Base-by-base conservation (phyloP, 2,888 invertebrate species). In the Melipona beecheii region DNA sequence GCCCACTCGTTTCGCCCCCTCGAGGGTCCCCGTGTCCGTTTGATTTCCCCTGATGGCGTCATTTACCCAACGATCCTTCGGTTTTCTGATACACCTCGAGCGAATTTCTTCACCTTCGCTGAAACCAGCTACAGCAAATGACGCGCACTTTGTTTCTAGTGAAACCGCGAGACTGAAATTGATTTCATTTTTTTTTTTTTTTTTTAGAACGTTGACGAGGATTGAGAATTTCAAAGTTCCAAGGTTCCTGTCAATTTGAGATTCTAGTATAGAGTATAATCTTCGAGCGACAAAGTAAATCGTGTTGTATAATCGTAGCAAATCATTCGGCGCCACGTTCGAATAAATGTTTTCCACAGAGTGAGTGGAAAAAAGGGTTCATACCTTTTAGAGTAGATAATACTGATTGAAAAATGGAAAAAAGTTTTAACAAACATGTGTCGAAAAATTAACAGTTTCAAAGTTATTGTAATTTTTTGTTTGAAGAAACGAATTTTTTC, bases 331-430 rank as follows among this genome's bases (percentile, higher is more conserved):
- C 60, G 70, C 72, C 66, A 49, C 9, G 58, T 58, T 36, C 62
- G 80, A 81, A 89, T 91, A 89, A 91, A 91, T 90, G 15, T 60
- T 43, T 2, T n/a, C n/a, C n/a, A 43, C 43, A 43, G 36, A 9
- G 1, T 9, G 43, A 31, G 31, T 31, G 4, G 31, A 31, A 31
- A 31, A 31, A 31, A 31, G 4, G 1, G 31, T 2, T 43, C 43
- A 9, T 9, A 43, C 0, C 43, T 43, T 43, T 9, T 9, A 19
- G 1, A 52, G 15, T 52, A 52, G 5, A 52, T 19, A 52, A 43
- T 43, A 9, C 43, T 43, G 9, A 9, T 11, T 2, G 43, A 43
- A 9, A 43, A 11, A 1, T 43, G 43, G 43, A 11, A 0, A 43
- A 43, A 43, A 43, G 43, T 43, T 43, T 9, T 43, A 43, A 9